Evolutionary conservation across 2,113 vertebrate species (phyloP).

Genomic region (Oceanodroma tethys): DNA sequence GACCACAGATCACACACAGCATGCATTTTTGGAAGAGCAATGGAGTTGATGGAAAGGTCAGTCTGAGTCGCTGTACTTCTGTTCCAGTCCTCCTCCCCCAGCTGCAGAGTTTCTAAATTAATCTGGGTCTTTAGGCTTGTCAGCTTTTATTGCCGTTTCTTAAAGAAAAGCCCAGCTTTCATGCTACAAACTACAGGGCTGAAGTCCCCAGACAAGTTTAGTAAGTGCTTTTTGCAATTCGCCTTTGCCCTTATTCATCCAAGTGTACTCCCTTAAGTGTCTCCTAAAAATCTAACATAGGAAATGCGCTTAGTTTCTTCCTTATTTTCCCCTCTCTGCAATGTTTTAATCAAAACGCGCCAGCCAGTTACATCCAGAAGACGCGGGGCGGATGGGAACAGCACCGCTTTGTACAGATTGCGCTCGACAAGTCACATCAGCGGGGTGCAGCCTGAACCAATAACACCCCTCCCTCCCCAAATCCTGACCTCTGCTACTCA

Average conservation of each 20-base stretch:
- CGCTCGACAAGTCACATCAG: not conserved
- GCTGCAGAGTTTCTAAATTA: not conserved
- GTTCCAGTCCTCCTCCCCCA: not conserved
- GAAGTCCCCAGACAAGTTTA: not conserved
- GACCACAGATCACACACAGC: fast-evolving
- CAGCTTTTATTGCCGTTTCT: not conserved
- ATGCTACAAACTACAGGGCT: not conserved
- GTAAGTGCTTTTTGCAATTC: not conserved
- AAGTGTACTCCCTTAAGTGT: not conserved
- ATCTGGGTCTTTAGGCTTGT: not conserved
- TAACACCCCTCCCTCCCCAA: not conserved
- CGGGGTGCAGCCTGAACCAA: not conserved
- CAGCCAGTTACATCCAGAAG: not conserved
- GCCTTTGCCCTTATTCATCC: not conserved
- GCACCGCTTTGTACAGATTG: not conserved
- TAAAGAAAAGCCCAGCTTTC: not conserved
- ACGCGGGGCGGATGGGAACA: not conserved
- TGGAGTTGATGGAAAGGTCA: not conserved
- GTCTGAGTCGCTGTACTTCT: not conserved
- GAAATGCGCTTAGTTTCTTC: not conserved
- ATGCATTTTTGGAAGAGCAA: fast-evolving
- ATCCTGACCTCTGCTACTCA: not conserved
- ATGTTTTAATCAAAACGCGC: not conserved
- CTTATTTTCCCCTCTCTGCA: not conserved
- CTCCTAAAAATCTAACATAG: not conserved